phyloP scores from a whole-genome alignment of 2,797 vertebrate species.

The Capromys pilorides region DNA sequence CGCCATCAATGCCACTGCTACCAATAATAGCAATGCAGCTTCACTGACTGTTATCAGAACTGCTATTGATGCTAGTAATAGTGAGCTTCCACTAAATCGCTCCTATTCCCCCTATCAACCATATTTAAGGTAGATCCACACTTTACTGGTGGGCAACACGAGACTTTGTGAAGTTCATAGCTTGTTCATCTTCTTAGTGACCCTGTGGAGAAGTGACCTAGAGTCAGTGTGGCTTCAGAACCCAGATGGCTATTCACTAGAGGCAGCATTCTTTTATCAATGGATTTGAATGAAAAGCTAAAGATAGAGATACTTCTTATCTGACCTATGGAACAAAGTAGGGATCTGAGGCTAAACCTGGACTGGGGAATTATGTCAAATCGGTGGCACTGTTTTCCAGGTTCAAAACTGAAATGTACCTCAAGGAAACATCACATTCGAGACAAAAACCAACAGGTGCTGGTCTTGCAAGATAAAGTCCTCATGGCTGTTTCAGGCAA shows the following conservation, averaged over 20 bases:
- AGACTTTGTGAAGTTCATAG: not conserved
- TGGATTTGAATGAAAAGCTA: not conserved
- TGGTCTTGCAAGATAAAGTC: not conserved
- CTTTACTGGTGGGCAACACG: not conserved
- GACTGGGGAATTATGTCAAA: not conserved
- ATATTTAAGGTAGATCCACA: not conserved
- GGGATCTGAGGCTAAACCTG: not conserved
- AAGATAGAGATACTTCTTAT: not conserved
- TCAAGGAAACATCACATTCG: not conserved
- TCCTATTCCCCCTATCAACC: not conserved
- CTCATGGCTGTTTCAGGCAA: conserved; percentile 15
- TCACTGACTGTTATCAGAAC: not conserved
- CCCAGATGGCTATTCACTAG: not conserved
- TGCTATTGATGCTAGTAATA: not conserved
- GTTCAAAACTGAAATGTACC: not conserved
- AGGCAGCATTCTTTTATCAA: not conserved
- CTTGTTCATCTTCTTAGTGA: not conserved
- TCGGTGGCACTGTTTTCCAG: conserved; percentile 37
- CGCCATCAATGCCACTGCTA: not conserved
- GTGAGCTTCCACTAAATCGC: not conserved
- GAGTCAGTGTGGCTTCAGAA: not conserved
- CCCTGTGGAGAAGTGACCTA: not conserved
- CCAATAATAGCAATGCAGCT: not conserved
- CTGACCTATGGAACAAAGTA: not conserved
- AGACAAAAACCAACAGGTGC: conserved; percentile 50